These are phyloP conservation scores for Orycteropus afer DNA, from an alignment of 2,113 vertebrate genomes.

Conservation along the genomic window DNA sequence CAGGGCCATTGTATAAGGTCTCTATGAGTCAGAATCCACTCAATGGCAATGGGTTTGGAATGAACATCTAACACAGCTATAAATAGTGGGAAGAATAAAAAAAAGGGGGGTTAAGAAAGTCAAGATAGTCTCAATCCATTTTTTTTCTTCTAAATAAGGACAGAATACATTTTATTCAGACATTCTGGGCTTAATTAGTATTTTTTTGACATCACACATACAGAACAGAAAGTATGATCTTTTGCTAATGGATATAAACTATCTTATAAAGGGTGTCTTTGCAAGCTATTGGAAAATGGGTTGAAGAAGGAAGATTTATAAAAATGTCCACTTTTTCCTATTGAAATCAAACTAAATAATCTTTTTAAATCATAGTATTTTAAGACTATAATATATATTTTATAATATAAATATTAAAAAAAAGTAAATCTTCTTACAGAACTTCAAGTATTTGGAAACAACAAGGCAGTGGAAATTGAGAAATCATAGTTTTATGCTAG, in stretches of 20 bases:
- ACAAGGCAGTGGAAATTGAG: neutral
- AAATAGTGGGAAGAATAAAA: conserved; percentile 47
- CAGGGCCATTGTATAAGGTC: no score
- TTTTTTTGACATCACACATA: conserved; percentile 32
- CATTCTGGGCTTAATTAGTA: neutral
- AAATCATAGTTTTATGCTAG: neutral
- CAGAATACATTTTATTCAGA: neutral
- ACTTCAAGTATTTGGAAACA: neutral
- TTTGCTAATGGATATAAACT: conserved; percentile 4
- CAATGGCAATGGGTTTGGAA: neutral
- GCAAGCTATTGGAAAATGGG: neutral
- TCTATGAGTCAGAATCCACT: no score
- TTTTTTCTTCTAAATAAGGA: conserved; percentile 37
- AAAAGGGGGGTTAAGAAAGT: conserved; percentile 48
- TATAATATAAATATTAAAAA: no score
- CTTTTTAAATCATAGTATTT: neutral
- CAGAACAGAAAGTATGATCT: conserved; percentile 12
- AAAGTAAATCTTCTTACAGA: neutral
- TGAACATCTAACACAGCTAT: conserved; percentile 51
- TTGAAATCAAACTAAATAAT: neutral
- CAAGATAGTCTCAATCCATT: neutral
- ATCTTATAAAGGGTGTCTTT: neutral
- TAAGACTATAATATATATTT: conserved; percentile 23
- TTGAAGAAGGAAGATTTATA: neutral
- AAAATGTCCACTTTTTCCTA: neutral